These are phyloP conservation scores for Taphrorychus bicolor DNA, from an alignment of 2,888 invertebrate species.

Conservation along the genomic window DNA sequence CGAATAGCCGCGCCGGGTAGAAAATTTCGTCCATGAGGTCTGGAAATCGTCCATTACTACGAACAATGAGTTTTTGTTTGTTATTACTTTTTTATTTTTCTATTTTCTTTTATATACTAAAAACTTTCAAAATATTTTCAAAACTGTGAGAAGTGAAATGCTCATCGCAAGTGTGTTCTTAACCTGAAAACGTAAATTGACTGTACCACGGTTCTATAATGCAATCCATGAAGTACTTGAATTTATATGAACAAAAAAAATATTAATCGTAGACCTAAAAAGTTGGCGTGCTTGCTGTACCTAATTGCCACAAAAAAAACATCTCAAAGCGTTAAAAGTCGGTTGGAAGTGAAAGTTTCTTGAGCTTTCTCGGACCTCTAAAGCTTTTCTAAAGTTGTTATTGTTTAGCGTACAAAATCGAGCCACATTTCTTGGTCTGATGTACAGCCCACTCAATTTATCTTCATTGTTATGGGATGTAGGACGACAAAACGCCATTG, in stretches of 20 bases:
- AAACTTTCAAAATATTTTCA: no score
- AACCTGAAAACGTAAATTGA: no score
- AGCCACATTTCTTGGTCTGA: not conserved
- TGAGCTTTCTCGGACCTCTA: not conserved
- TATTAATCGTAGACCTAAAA: no score
- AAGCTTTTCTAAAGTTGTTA: not conserved
- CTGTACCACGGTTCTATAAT: no score
- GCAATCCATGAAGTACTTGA: no score
- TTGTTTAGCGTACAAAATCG: not conserved
- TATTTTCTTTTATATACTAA: no score
- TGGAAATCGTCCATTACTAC: not conserved
- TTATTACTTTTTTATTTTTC: no score
- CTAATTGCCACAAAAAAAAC: not conserved
- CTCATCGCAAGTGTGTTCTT: no score
- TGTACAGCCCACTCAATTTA: not conserved
- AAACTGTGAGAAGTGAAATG: no score
- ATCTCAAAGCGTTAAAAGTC: not conserved
- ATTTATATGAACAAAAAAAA: no score
- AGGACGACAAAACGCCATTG: not conserved
- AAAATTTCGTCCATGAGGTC: not conserved
- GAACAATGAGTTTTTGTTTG: not conserved
- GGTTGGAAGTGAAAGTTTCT: not conserved
- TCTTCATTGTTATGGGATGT: not conserved
- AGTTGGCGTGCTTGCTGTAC: no score
- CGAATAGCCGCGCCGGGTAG: not conserved